Evolutionary conservation across 2,113 vertebrate genomes (phyloP).

Genomic region (Bubo blakistoni): DNA sequence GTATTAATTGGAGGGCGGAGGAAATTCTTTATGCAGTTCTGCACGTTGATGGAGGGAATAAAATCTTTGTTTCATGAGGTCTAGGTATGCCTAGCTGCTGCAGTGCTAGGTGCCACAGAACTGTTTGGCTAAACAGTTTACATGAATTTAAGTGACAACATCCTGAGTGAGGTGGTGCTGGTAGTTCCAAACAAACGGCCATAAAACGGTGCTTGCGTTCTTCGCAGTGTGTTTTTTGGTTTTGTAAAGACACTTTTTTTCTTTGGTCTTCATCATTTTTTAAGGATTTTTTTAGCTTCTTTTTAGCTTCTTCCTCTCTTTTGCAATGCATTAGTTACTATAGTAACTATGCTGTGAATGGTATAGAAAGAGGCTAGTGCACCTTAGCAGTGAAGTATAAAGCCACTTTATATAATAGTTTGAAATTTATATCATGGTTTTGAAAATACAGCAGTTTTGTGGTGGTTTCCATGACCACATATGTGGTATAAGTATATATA

Average conservation of each 20-base stretch:
- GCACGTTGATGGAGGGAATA: background rate
- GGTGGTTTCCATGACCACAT: slow-evolving; percentile 47
- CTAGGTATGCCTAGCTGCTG: background rate
- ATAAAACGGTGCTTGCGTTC: background rate
- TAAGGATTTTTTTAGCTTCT: background rate
- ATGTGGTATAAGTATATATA: background rate
- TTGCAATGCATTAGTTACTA: slow-evolving; percentile 77
- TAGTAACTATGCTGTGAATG: slow-evolving; percentile 74
- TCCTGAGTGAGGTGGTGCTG: background rate
- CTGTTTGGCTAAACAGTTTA: background rate
- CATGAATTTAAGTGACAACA: background rate
- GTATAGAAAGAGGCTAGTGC: slow-evolving; percentile 63
- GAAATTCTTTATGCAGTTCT: background rate
- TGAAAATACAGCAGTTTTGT: slow-evolving; percentile 47
- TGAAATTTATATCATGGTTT: slow-evolving; percentile 61
- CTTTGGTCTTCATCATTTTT: slow-evolving; percentile 21
- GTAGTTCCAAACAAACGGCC: background rate
- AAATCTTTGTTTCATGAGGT: background rate
- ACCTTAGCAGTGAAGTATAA: slow-evolving; percentile 54
- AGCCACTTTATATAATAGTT: slow-evolving; percentile 54
- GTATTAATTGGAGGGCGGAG: background rate
- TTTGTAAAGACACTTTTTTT: background rate
- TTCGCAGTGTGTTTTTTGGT: background rate
- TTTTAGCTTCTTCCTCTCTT: slow-evolving; percentile 47
- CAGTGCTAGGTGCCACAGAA: background rate